Evolutionary conservation across 2,113 vertebrate genomes (phyloP).

Genomic region (Albula glossodonta): DNA sequence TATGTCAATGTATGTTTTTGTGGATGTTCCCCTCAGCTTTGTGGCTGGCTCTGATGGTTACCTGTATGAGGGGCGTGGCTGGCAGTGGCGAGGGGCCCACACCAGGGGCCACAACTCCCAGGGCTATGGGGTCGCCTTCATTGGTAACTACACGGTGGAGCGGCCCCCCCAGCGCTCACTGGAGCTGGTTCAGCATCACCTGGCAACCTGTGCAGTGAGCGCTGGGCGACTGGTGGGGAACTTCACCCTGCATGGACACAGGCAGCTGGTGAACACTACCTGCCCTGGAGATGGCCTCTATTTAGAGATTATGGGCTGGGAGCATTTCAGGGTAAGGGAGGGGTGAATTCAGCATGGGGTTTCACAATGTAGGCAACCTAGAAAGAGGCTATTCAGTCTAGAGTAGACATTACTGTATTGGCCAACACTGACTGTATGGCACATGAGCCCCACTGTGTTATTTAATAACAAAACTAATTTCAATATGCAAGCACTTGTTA

Average conservation of each 20-base stretch:
- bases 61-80: conserved; percentile 86
- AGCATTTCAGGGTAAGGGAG: conserved; percentile 62
- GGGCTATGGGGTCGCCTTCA: conserved; percentile 79
- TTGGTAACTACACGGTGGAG: conserved; percentile 74
- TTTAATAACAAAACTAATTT: too few species aligned
- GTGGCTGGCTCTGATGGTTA: conserved; percentile 83
- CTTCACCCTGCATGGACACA: conserved; percentile 77
- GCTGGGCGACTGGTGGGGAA: conserved; percentile 49
- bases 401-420: too few species aligned
- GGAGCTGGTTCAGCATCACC: conserved; percentile 65
- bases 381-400: too few species aligned
- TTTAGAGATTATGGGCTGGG: conserved; percentile 73
- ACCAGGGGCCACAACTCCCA: conserved; percentile 78
- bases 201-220: conserved; percentile 69
- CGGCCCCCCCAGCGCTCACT: conserved; percentile 64
- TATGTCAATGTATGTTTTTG: too few species aligned
- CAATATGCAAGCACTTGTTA: too few species aligned
- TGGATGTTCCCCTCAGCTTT: conserved; percentile 66
- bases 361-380: too few species aligned
- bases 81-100: conserved; percentile 83
- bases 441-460: too few species aligned
- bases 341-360: too few species aligned
- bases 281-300: conserved; percentile 82
- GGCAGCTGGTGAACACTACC: conserved; percentile 71
- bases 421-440: too few species aligned